Evolutionary conservation across 2,888 invertebrate genomes (phyloP).

Genomic region (Rhamphomyia laevipes): DNA sequence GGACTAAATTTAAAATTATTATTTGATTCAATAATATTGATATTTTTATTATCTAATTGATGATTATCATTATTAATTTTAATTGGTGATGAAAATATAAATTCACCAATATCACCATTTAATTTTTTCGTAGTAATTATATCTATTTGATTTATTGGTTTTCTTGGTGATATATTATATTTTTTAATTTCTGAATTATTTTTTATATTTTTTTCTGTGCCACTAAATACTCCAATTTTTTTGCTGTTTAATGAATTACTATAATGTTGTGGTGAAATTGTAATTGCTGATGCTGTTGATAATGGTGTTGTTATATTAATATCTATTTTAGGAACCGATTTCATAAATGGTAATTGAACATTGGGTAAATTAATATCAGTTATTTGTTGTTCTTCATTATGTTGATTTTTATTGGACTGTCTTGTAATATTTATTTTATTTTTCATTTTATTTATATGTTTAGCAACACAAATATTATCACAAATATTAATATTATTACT

Average conservation of each 20-base stretch:
- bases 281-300: too few relatives aligned
- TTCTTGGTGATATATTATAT: slow-evolving; percentile 3
- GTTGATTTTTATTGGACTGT: background rate
- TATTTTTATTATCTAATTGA: slow-evolving; percentile 28
- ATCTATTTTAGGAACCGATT: slow-evolving; percentile 32
- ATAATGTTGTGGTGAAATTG: too few relatives aligned
- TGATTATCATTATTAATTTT: slow-evolving; percentile 21
- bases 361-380: slow-evolving; percentile 40
- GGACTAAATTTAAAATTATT: slow-evolving; percentile 47
- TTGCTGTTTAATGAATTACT: too few relatives aligned
- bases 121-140: background rate
- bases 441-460: slow-evolving; percentile 19
- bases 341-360: slow-evolving; percentile 33
- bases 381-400: background rate
- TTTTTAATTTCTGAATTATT: too few relatives aligned
- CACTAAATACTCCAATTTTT: too few relatives aligned
- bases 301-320: slow-evolving; percentile 19
- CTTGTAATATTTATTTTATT: slow-evolving; percentile 17
- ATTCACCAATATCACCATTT: slow-evolving; percentile 15
- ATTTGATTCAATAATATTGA: slow-evolving; percentile 37
- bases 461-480: background rate
- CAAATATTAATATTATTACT: background rate
- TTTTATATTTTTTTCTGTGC: too few relatives aligned
- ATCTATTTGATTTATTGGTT: background rate
- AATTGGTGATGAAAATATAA: slow-evolving; percentile 41